phyloP scores from a whole-genome alignment of 2,113 vertebrate species.

The Agelaius phoeniceus region DNA sequence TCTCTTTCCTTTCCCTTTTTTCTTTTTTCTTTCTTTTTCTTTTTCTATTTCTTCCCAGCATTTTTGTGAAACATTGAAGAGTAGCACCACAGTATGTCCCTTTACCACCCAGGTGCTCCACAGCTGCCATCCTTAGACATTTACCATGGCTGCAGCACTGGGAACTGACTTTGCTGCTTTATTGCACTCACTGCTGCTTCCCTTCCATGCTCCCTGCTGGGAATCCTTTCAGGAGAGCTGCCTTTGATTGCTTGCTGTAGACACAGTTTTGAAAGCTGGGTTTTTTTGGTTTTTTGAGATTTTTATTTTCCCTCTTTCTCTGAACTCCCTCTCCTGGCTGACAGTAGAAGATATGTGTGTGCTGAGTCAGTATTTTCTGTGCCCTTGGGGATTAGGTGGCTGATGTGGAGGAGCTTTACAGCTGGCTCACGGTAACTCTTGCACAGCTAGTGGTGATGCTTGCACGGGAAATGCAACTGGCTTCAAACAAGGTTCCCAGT shows the following conservation, averaged over 20 bases:
- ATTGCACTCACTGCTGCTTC: neutral
- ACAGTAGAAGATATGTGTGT: neutral
- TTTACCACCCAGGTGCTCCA: neutral
- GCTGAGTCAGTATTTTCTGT: neutral
- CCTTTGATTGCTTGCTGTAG: constrained; percentile 2
- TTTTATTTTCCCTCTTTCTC: neutral
- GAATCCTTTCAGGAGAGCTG: neutral
- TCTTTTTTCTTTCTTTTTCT: neutral
- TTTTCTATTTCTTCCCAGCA: neutral
- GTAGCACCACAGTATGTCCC: neutral
- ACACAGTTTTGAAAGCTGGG: neutral
- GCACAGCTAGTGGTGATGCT: neutral
- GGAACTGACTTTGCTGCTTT: neutral
- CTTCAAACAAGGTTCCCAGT: neutral
- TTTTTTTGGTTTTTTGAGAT: rapidly evolving
- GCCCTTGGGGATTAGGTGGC: neutral
- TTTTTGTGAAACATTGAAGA: neutral
- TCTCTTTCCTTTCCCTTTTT: neutral
- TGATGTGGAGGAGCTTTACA: neutral
- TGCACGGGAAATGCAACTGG: neutral
- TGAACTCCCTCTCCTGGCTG: neutral
- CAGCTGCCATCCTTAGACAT: neutral
- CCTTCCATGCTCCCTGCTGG: neutral
- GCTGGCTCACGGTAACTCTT: neutral
- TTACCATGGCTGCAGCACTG: neutral